Evolutionary conservation across 2,888 invertebrate genomes (phyloP).

Genomic region (Chrysomela aeneicollis): DNA sequence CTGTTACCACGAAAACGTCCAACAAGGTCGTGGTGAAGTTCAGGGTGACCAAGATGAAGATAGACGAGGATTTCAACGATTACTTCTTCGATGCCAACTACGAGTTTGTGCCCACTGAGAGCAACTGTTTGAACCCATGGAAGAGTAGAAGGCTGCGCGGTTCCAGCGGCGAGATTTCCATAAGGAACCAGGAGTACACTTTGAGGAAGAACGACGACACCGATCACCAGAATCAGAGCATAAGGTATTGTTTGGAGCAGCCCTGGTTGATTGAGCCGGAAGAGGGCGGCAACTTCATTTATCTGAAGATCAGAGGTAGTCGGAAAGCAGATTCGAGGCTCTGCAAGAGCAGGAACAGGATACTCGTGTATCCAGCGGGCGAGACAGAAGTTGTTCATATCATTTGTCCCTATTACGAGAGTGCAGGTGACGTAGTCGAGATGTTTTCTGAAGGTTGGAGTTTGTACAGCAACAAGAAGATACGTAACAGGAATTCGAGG

Average conservation of each 20-base stretch:
- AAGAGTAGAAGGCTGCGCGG: constrained; percentile 73
- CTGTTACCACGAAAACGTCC: constrained; percentile 74
- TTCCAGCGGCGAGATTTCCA: constrained; percentile 76
- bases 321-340: constrained; percentile 61
- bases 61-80: constrained; percentile 80
- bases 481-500: constrained; percentile 62
- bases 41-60: constrained; percentile 79
- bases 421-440: constrained; percentile 66
- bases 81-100: constrained; percentile 81
- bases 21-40: constrained; percentile 77
- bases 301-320: constrained; percentile 73
- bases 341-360: constrained; percentile 75
- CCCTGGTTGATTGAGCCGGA: constrained; percentile 83
- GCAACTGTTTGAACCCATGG: constrained; percentile 72
- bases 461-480: constrained; percentile 62
- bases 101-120: constrained; percentile 70
- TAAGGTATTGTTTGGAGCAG: constrained; percentile 70
- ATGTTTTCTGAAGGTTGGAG: constrained; percentile 73
- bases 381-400: constrained; percentile 70
- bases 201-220: constrained; percentile 59
- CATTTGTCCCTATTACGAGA: constrained; percentile 69
- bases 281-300: constrained; percentile 75
- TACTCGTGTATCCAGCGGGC: constrained; percentile 76
- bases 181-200: constrained; percentile 68
- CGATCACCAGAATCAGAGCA: constrained; percentile 63